Percentiles rank a stretch among this genome's conserved stretches.
phyloP scores from a whole-genome alignment of 2,888 invertebrate genomes.

The Helicoverpa assulta region DNA sequence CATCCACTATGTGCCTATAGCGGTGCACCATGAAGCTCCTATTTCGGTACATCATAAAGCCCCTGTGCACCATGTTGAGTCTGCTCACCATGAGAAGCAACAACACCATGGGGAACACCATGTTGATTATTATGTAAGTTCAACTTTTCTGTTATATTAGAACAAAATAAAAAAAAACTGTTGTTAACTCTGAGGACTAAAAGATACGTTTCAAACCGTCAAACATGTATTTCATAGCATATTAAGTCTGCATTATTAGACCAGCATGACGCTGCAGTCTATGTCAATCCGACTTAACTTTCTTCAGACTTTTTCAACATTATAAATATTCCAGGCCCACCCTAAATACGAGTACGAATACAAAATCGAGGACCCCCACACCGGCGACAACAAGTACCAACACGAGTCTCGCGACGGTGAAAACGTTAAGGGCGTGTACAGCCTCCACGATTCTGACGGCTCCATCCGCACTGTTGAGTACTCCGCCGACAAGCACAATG shows the following conservation, averaged over 20 bases:
- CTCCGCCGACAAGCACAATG: constrained; percentile 86
- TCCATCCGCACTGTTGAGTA: constrained; percentile 90
- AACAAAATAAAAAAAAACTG: no score
- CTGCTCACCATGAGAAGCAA: constrained; percentile 40
- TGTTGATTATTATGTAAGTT: constrained; percentile 74
- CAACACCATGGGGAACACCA: constrained; percentile 69
- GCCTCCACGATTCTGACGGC: constrained; percentile 89
- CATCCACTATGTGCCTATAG: constrained; percentile 49
- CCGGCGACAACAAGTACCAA: constrained; percentile 90
- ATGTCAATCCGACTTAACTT: no score
- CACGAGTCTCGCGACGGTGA: constrained; percentile 89
- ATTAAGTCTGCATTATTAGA: no score
- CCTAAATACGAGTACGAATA: constrained; percentile 89
- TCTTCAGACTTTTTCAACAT: background rate
- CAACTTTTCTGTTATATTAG: background rate
- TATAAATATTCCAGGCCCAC: constrained; percentile 72
- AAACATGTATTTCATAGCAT: no score
- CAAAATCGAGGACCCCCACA: constrained; percentile 88
- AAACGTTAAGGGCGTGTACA: constrained; percentile 89
- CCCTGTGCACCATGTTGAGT: constrained; percentile 34
- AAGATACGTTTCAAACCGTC: no score
- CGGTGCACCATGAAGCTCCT: constrained; percentile 52
- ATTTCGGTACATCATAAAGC: constrained; percentile 25
- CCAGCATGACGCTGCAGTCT: no score
- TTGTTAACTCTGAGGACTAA: no score